Conservation (phyloP, 2,888 invertebrate species). For the Napeogenes inachia region DNA sequence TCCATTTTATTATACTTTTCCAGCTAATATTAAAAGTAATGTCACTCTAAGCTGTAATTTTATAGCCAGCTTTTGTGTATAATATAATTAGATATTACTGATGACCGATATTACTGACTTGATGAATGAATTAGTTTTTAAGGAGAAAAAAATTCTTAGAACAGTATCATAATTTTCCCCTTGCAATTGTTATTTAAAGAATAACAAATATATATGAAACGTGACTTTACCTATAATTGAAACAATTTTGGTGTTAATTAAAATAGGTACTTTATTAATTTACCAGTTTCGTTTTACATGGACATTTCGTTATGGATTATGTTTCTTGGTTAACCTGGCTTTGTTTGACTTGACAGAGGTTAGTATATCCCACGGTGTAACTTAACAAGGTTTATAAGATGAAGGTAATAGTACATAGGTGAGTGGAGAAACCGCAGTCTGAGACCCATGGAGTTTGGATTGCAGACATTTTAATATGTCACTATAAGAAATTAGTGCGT, state of each 20-base stretch:
- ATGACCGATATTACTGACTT: too few species aligned
- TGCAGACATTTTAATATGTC: conserved; percentile 60
- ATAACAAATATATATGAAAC: not conserved
- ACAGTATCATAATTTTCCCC: not conserved
- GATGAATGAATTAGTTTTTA: too few species aligned
- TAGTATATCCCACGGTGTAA: conserved; percentile 2
- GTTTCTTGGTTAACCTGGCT: conserved; percentile 20
- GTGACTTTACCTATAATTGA: conserved; percentile 6
- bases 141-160: too few species aligned
- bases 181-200: not conserved
- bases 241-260: conserved; percentile 16
- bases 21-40: too few species aligned
- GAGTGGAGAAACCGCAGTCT: conserved; percentile 46
- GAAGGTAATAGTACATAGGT: conserved; percentile 58
- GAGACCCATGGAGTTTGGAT: conserved; percentile 41
- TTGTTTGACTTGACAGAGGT: conserved; percentile 16
- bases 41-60: too few species aligned
- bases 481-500: conserved; percentile 43
- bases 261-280: conserved; percentile 15
- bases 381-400: conserved; percentile 37
- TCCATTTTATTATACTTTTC: conserved; percentile 7
- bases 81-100: too few species aligned
- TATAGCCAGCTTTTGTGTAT: too few species aligned
- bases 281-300: conserved; percentile 17
- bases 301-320: conserved; percentile 15